Base-by-base conservation (phyloP, 2,888 invertebrate species). In the Eristalis pertinax region DNA sequence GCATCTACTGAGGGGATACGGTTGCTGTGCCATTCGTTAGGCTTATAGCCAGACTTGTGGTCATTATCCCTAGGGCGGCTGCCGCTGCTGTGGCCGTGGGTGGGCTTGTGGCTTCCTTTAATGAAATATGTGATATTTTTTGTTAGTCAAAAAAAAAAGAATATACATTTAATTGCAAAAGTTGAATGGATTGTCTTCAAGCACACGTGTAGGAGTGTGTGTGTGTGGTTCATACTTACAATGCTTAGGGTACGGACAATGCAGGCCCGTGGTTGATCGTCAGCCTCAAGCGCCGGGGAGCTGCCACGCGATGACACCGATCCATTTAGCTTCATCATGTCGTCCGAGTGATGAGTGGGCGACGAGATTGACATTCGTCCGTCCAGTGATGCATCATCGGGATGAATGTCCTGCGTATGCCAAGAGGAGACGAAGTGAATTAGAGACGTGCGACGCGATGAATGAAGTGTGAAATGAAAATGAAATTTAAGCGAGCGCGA, bases 241-340 rank as follows among this genome's bases (percentile, higher is more conserved):
- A 93, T 93, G 90, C 92, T 93, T 82, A 93, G 88, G n/a, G 93
- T 91, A 73, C 92, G 91, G 80, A 93, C 92, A 83, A 93, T 92
- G 86, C 93, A 93, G 24, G 92, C 91, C 38, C 90, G 90, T 4
- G 91, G 89, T 50, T 90, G 85, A 58, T 92, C 92, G 13, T 92
- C 91, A 22, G 90, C 81, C 73, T 92, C 92, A 85, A 92, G 32
- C 10, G 91, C 90, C 24, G 93, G 93, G 2, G 93, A 92, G 84
- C 92, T 93, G 89, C 91, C 93, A 72, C 93, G 91, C 81, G 93
- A 93, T 88, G 93, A 93, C 19, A 91, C 85, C 29, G 93, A 92
- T 75, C 89, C 89, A 81, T 92, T 93, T 74, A 91, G 89, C 90
- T 93, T 92, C 88, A 92, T 90, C 73, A 92, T 92, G 63, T 92